phyloP scores from a whole-genome alignment of 2,888 invertebrate species.

The Empis livida region DNA sequence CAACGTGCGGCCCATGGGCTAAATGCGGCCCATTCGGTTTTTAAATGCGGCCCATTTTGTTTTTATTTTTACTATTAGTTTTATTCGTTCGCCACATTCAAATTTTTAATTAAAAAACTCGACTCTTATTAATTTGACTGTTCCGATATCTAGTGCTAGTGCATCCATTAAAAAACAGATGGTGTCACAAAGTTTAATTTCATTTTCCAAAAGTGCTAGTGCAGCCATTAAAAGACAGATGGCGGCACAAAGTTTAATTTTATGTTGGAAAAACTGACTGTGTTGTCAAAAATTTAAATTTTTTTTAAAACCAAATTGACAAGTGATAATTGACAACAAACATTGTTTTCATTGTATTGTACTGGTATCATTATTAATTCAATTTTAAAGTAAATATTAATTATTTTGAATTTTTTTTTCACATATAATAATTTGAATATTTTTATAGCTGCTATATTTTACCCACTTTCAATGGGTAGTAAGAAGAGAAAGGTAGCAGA shows the following conservation, averaged over 20 bases:
- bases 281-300: background rate
- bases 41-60: background rate
- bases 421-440: conserved; percentile 1
- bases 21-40: background rate
- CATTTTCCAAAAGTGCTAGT: background rate
- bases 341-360: background rate
- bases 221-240: background rate
- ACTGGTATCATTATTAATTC: conserved; percentile 1
- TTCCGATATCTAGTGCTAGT: background rate
- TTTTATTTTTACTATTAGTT: background rate
- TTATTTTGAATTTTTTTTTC: background rate
- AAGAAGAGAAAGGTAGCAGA: background rate
- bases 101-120: background rate
- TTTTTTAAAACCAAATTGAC: background rate
- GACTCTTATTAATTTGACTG: background rate
- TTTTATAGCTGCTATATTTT: conserved; percentile 1
- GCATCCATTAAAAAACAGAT: background rate
- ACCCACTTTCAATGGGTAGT: background rate
- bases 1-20: background rate
- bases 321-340: background rate
- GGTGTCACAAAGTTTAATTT: background rate
- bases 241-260: conserved; percentile 1
- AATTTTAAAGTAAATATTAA: conserved; percentile 1
- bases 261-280: background rate
- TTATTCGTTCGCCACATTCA: background rate